Evolutionary conservation across 2,797 vertebrate genomes (phyloP).

Genomic region (Pseudotriccus pelzelni): DNA sequence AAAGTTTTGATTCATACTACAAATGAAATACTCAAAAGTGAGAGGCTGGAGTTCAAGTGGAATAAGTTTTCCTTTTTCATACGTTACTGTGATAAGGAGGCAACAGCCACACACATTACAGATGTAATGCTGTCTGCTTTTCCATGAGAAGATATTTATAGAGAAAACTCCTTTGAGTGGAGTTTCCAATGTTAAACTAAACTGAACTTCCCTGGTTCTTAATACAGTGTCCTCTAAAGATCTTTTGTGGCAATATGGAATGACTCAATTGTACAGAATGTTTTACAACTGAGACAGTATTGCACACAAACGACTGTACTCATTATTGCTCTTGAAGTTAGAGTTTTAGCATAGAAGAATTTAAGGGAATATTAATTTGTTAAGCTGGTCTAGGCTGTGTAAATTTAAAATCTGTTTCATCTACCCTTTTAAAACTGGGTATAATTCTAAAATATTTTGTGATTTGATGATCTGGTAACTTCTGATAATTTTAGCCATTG

Average conservation of each 20-base stretch:
- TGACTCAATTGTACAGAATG: background rate
- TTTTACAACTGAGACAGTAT: background rate
- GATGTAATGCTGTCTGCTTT: background rate
- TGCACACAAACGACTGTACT: background rate
- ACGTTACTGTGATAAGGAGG: background rate
- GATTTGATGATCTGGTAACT: background rate
- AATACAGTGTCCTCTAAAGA: background rate
- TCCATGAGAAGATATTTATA: background rate
- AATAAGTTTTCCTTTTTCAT: background rate
- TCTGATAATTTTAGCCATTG: background rate
- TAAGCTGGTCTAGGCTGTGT: background rate
- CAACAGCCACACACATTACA: accelerated
- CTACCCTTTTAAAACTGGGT: background rate
- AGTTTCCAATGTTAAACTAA: background rate
- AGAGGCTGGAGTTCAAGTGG: background rate
- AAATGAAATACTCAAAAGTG: background rate
- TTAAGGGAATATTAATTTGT: background rate
- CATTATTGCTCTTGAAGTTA: background rate
- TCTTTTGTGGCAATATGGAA: background rate
- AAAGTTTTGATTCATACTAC: background rate
- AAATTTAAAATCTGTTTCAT: background rate
- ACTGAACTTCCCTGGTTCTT: background rate
- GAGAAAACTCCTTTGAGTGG: background rate
- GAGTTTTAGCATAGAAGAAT: background rate
- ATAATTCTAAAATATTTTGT: background rate